Base-by-base conservation (phyloP, 1,140 invertebrate genomes). In the Drosophila kurseongensis region DNA sequence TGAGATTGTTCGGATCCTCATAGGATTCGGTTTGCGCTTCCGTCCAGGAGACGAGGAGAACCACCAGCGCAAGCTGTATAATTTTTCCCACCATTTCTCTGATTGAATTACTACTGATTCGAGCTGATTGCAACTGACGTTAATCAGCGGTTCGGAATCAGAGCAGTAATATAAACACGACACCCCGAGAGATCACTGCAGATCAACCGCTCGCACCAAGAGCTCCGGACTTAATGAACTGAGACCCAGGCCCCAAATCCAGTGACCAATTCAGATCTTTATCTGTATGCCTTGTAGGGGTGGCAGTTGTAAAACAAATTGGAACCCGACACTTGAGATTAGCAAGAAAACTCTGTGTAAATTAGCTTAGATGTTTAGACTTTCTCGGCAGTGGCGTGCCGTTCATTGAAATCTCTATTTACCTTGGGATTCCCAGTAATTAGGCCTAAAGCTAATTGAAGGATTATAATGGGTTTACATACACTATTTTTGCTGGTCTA, bases 61-160 rank as follows among this genome's bases (percentile, higher is more conserved):
- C n/a, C 41, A 8, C 18, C 57, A 40, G 36, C 9, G 48, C 55
- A 67, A 83, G 60, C 29, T 79, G 56, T 41, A 86, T 35, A 16
- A 62, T 13, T 54, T 54, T 68, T 41, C 65, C 45, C 61, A 51
- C 61, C 65, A 68, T 68, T n/a, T 57, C 18, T 59, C 52, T 71
- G 52, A 67, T 78, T 78, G 38, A 86, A 88, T 76, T 88, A 88
- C 68, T 48, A 35, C 62, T 75, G 71, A 88, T 82, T 82, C 68
- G 62, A 23, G 48, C 54, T 84, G 62, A 77, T 77, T 73, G 56
- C 69, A 60, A 47, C 73, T 55, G 60, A 54, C 55, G 29, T 72
- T 76, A 86, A 88, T 88, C 83, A 88, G 79, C 66, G 51, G 12
- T 55, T 58, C 48, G 41, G 47, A 75, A 51, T 57, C 63, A 48